These are phyloP conservation scores for Thereva unica DNA, from an alignment of 2,888 invertebrate genomes.

Conservation along the genomic window DNA sequence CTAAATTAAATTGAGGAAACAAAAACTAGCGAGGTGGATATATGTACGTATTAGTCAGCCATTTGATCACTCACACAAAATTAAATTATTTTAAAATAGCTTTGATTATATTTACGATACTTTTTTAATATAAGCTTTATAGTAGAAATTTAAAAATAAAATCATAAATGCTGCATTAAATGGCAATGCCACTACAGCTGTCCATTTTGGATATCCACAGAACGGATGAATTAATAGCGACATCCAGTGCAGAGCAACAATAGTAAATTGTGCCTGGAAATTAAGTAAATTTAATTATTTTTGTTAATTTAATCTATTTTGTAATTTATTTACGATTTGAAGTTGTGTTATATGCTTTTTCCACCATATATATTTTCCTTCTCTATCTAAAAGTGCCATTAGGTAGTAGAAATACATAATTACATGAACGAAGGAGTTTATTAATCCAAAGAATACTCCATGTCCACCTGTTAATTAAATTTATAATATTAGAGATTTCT, in stretches of 20 bases:
- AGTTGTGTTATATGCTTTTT: conserved; percentile 79
- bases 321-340: conserved; percentile 61
- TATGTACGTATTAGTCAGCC: no score
- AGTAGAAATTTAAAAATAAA: no score
- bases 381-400: conserved; percentile 69
- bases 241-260: conserved; percentile 62
- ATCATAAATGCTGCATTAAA: no score
- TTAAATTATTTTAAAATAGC: no score
- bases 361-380: conserved; percentile 72
- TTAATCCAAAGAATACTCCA: conserved; percentile 65
- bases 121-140: no score
- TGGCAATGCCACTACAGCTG: no score
- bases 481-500: neutral
- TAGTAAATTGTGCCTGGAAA: conserved; percentile 65
- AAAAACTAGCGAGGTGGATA: no score
- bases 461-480: conserved; percentile 59
- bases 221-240: conserved; percentile 59
- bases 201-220: conserved; percentile 66
- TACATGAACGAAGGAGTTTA: conserved; percentile 75
- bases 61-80: no score
- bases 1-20: no score
- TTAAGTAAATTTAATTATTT: no score
- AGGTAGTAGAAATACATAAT: conserved; percentile 82
- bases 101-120: no score
- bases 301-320: neutral